Conservation (phyloP, 2,113 vertebrate genomes). For the Speoplatyrhinus poulsoni region DNA sequence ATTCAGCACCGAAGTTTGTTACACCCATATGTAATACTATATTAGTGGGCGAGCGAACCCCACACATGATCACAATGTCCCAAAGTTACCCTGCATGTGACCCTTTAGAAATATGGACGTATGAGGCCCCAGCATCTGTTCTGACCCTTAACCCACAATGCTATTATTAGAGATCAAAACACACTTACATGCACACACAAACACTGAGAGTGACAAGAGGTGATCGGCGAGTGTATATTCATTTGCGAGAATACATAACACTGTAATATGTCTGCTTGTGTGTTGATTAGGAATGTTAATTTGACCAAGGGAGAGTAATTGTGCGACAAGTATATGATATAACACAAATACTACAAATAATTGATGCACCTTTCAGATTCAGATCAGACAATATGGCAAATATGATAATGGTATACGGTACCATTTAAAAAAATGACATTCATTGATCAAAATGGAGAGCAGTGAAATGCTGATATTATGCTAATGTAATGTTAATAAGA, state of each 20-base stretch:
- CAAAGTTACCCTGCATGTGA: constrained; percentile 32
- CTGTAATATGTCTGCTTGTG: too few relatives aligned
- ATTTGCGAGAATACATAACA: neutral
- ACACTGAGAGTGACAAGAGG: neutral
- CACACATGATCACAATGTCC: constrained; percentile 33
- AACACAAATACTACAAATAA: too few relatives aligned
- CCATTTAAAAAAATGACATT: neutral
- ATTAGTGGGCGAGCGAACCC: constrained; percentile 32
- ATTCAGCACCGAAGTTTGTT: constrained; percentile 38
- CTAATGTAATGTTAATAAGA: neutral
- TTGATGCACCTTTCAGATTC: too few relatives aligned
- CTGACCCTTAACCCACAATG: neutral
- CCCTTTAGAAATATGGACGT: constrained; percentile 48
- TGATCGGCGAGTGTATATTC: neutral
- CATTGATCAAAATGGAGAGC: neutral
- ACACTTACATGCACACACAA: neutral
- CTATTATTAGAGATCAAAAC: neutral
- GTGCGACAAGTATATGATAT: too few relatives aligned
- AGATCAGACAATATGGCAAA: too few relatives aligned
- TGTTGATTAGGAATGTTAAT: too few relatives aligned
- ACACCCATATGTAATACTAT: constrained; percentile 35
- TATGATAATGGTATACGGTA: neutral
- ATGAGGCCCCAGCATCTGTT: constrained; percentile 13
- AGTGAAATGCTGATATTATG: neutral
- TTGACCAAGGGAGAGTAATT: too few relatives aligned